Evolutionary conservation across 2,113 vertebrate species (phyloP).

Genomic region (Oreochromis tanganicae): DNA sequence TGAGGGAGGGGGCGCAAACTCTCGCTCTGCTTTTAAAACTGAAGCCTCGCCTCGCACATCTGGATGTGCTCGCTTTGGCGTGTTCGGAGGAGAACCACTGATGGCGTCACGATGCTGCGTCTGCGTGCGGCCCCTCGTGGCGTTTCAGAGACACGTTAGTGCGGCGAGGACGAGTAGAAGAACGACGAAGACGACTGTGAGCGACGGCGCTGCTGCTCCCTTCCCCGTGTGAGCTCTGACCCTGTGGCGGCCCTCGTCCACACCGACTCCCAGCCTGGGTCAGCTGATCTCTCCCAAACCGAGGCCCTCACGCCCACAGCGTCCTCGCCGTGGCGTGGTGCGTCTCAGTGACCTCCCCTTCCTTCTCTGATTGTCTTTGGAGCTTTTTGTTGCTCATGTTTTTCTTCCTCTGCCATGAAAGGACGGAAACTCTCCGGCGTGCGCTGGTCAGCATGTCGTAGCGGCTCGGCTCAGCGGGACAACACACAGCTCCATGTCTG

Average conservation of each 20-base stretch:
- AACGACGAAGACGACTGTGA: not conserved
- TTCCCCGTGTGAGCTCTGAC: not conserved
- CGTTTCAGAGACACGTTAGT: not conserved
- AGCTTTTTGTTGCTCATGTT: not conserved
- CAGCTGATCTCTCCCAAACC: not conserved
- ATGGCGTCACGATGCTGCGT: not conserved
- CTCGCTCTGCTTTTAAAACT: not conserved
- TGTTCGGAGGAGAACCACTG: not conserved
- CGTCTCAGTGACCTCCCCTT: not conserved
- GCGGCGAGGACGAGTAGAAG: rapidly evolving
- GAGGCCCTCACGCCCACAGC: not conserved
- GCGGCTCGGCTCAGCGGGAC: not conserved
- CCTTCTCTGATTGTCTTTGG: not conserved
- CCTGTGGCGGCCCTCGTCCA: not conserved
- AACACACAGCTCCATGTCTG: not conserved
- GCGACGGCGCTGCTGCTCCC: not conserved
- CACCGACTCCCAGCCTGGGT: not conserved
- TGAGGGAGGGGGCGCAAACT: not conserved
- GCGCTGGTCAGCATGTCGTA: slow-evolving; percentile 16
- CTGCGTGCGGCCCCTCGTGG: not conserved
- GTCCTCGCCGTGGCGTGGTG: rapidly evolving
- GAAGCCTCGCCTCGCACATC: not conserved
- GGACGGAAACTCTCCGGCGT: slow-evolving; percentile 12
- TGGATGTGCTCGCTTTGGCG: not conserved
- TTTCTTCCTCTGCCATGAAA: slow-evolving; percentile 19